Base-by-base conservation (phyloP, 2,888 invertebrate species). In the Emmelina monodactyla region DNA sequence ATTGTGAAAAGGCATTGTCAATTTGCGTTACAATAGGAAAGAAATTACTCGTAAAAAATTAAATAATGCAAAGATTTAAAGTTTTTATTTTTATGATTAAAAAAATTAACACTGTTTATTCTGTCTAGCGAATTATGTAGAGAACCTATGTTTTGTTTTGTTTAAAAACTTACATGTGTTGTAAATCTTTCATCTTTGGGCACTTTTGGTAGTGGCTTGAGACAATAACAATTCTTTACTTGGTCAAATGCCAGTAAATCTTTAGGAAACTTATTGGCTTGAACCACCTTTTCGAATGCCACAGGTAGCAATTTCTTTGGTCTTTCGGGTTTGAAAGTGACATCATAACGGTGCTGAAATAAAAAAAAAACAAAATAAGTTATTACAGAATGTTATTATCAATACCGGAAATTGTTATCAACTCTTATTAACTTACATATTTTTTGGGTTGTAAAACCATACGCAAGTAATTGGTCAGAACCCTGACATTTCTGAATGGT, bases 311-410 rank as follows among this genome's bases (percentile, higher is more conserved):
- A 65, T 46, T 83, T 85, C 48, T 87, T 89, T 0, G 91, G 89
- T 29, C 63, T 83, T 11, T 90, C 88, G 0, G 91, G 91, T 1
- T 58, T 70, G 22, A 91, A 82, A 0, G 65, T 76, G 0, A 94
- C 88, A 50, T 97, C 97, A 61, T 97, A 97, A 53, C 97, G 96
- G 53, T 82, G 65, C 57, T 81, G 58, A 34, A 76, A 76, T 32
- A 39, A 37, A 47, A 38, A 16, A 33, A n/a, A n/a, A n/a, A n/a
- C n/a, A n/a, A n/a, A n/a, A n/a, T n/a, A n/a, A n/a, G n/a, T n/a
- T n/a, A n/a, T n/a, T 16, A 7, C 29, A 25, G 29, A 30, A 28
- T 11, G 16, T 29, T 9, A 31, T 32, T 33, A 10, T 19, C 9
- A 6, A 5, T 19, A 19, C 5, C 9, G 19, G 19, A 19, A 5